Percentiles rank a stretch among this genome's conserved stretches.
Evolutionary conservation across 2,888 invertebrate genomes (phyloP).

Genomic region (Chydorus sphaericus): DNA sequence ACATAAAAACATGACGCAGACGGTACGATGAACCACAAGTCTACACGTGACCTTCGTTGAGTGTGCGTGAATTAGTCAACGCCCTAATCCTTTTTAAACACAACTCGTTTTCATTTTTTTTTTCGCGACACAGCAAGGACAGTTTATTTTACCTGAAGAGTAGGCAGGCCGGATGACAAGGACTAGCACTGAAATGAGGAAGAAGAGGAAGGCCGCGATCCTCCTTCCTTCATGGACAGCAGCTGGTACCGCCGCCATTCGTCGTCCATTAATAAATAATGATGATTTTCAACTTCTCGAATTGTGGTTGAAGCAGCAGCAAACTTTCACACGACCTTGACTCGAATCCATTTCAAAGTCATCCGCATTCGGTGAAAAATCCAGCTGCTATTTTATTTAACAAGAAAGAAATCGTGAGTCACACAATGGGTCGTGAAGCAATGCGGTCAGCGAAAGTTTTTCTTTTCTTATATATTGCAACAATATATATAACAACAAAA

Average conservation of each 20-base stretch:
- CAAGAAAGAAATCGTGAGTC: not conserved
- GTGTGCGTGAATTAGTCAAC: too few relatives aligned
- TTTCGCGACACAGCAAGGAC: not conserved
- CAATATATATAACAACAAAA: too few relatives aligned
- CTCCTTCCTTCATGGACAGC: too few relatives aligned
- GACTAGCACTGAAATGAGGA: not conserved
- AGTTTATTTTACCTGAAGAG: not conserved
- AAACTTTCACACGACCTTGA: conserved; percentile 3
- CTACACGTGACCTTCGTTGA: too few relatives aligned
- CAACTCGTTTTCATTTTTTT: not conserved
- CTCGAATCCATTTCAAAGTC: conserved; percentile 5
- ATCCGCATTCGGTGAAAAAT: too few relatives aligned
- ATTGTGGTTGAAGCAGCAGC: not conserved
- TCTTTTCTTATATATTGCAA: too few relatives aligned
- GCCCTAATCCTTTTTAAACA: not conserved
- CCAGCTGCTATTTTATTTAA: too few relatives aligned
- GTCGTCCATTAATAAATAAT: not conserved
- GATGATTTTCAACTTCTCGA: not conserved
- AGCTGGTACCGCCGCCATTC: too few relatives aligned
- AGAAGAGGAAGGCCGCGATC: not conserved
- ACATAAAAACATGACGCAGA: too few relatives aligned
- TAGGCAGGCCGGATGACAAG: not conserved
- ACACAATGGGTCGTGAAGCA: not conserved
- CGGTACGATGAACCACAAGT: too few relatives aligned
- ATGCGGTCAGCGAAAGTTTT: conserved; percentile 6